Conservation (phyloP, 2,797 vertebrate genomes). For the Ctenochaetus hawaiiensis region DNA sequence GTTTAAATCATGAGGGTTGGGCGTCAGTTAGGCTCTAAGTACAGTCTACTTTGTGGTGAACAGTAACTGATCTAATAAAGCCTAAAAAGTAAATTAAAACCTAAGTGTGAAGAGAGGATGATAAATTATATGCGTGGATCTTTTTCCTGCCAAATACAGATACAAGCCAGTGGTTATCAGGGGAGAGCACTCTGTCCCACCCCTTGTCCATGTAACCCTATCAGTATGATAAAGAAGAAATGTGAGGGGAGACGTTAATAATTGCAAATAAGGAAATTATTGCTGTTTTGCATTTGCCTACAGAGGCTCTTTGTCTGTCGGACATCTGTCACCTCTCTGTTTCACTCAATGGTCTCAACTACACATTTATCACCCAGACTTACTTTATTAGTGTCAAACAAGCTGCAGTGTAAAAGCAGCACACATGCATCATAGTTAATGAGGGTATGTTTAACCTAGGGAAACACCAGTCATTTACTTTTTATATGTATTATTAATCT, state of each 20-base stretch:
- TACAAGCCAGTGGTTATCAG: slow-evolving; percentile 28
- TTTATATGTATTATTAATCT: slow-evolving; percentile 18
- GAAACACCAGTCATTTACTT: neutral
- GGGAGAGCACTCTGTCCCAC: slow-evolving; percentile 10
- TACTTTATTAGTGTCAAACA: slow-evolving; percentile 43
- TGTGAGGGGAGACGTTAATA: slow-evolving; percentile 40
- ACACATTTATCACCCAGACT: slow-evolving; percentile 23
- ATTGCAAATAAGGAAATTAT: slow-evolving; percentile 31
- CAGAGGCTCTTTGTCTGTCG: slow-evolving; percentile 1
- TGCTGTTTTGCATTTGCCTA: slow-evolving; percentile 13
- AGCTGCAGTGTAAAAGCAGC: slow-evolving; percentile 18
- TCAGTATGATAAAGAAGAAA: slow-evolving; percentile 39
- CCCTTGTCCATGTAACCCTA: slow-evolving; percentile 8
- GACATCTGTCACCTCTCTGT: neutral
- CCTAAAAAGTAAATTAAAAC: neutral
- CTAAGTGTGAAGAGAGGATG: slow-evolving; percentile 4
- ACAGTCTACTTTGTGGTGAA: neutral
- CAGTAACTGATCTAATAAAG: neutral
- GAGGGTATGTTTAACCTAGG: slow-evolving; percentile 25
- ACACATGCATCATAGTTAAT: slow-evolving; percentile 40
- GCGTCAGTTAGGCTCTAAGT: neutral
- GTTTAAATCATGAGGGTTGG: neutral
- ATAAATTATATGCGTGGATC: neutral
- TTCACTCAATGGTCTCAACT: neutral
- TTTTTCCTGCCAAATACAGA: slow-evolving; percentile 23